Conservation (phyloP, 2,888 invertebrate species). For the Campaea margaritaria region DNA sequence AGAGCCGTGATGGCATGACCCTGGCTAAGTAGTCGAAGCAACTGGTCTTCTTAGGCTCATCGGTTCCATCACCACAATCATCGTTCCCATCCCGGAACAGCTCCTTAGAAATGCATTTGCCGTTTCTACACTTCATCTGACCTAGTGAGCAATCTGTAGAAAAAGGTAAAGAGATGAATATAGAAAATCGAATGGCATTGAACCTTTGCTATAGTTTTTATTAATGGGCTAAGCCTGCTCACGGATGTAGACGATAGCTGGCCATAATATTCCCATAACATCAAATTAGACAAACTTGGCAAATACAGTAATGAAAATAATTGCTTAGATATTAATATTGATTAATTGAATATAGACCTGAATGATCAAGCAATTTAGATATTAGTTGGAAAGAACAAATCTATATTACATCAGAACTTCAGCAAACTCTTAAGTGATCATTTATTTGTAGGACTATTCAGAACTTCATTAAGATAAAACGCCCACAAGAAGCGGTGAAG, state of each 20-base stretch:
- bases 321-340: too few species aligned
- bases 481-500: constrained; percentile 7
- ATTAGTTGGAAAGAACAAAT: too few species aligned
- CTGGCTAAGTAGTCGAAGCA: constrained; percentile 88
- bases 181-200: neutral
- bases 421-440: constrained; percentile 26
- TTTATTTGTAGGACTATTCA: constrained; percentile 20
- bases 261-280: too few species aligned
- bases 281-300: too few species aligned
- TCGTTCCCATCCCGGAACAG: constrained; percentile 88
- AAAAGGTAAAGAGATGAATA: constrained; percentile 3
- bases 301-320: too few species aligned
- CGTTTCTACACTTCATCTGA: constrained; percentile 88
- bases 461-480: constrained; percentile 22
- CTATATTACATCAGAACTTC: constrained; percentile 8
- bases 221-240: too few species aligned
- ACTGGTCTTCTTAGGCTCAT: constrained; percentile 87
- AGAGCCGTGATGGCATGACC: constrained; percentile 88
- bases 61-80: constrained; percentile 90
- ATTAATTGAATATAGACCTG: too few species aligned
- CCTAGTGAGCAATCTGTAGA: constrained; percentile 87
- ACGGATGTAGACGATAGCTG: too few species aligned
- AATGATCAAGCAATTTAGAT: too few species aligned
- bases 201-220: too few species aligned
- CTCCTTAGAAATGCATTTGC: constrained; percentile 88